Conservation (phyloP, 2,797 vertebrate species). For the Macrochelys suwanniensis region DNA sequence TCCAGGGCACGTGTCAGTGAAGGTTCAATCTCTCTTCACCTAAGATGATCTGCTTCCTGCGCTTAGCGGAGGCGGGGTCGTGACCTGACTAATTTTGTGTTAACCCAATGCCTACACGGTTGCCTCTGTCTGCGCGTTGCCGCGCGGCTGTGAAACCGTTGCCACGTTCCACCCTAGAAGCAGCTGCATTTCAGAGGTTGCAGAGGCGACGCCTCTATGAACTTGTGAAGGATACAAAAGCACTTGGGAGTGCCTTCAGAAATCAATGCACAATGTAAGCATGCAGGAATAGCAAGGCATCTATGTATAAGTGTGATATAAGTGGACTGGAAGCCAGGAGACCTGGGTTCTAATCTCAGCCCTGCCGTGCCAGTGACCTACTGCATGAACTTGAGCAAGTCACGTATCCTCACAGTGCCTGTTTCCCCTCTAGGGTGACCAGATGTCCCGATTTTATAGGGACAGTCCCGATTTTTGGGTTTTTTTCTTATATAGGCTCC, state of each 20-base stretch:
- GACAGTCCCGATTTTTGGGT: too few species aligned
- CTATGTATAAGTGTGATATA: not conserved
- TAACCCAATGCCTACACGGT: not conserved
- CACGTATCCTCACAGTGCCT: not conserved
- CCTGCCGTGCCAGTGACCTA: too few species aligned
- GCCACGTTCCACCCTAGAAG: not conserved
- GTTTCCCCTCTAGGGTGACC: not conserved
- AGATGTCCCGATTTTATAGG: too few species aligned
- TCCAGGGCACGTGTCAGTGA: not conserved
- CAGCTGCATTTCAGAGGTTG: not conserved
- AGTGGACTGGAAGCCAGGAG: not conserved
- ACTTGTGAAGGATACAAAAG: not conserved
- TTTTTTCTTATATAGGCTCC: too few species aligned
- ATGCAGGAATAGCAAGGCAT: not conserved
- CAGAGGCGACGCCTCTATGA: not conserved
- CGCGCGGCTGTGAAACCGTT: not conserved
- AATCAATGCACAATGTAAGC: not conserved
- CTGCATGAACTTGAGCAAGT: not conserved
- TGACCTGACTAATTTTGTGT: not conserved
- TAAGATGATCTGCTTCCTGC: not conserved
- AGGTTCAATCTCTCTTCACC: not conserved
- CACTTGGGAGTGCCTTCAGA: not conserved
- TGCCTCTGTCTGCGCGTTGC: not conserved
- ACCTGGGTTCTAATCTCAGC: not conserved
- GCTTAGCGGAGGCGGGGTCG: not conserved